Evolutionary conservation across 2,888 invertebrate species (phyloP), one percentile per base, ranked within the genome.

Genomic region (Halictus ligatus): DNA sequence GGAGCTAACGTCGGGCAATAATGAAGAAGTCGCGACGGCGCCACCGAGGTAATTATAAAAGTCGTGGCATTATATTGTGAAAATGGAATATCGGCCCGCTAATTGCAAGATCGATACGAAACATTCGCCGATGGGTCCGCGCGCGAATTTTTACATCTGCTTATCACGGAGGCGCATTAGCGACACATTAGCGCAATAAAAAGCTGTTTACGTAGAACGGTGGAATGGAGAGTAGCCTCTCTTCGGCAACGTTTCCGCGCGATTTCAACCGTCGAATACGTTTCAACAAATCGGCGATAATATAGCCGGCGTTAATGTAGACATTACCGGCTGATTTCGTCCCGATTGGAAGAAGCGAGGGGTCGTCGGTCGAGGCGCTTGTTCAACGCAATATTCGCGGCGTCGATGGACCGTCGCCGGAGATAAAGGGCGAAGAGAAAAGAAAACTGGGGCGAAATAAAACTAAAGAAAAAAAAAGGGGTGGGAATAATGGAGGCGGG

Each of bases 311-410:
- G 35, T 86, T 85, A 86, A 86, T 81, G 75, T 21, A 58, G 29
- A 76, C 85, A 86, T 86, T 86, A 85, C 72, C 60, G 40, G 46
- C n/a, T 35, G 75, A 78, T 81, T 58, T 25, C n/a, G 60, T 74
- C 1, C 29, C 72, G 72, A 84, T 84, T 54, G 64, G n/a, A 25
- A 60, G 40, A 35, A 76, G 72, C n/a, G 67, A 69, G 13, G 13
- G 25, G 64, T 46, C 40, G 64, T 67, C 50, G 43, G 54, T 77
- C 29, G 25, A 25, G 77, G 12, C 72, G 79, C 48, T 87, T 85
- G 81, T 88, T 90, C 85, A 83, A 81, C 81, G 89, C 75, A 79
- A 88, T 84, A 86, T 88, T 86, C 80, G 64, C 60, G n/a, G 77
- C 83, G 85, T 29, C 82, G 82, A 88, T 88, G 78, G 85, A 82